Percentiles rank a stretch among this genome's conserved stretches.
These are phyloP conservation scores for Cyprinodon brontotheroides DNA, from an alignment of 2,113 vertebrate species.

Conservation along the genomic window DNA sequence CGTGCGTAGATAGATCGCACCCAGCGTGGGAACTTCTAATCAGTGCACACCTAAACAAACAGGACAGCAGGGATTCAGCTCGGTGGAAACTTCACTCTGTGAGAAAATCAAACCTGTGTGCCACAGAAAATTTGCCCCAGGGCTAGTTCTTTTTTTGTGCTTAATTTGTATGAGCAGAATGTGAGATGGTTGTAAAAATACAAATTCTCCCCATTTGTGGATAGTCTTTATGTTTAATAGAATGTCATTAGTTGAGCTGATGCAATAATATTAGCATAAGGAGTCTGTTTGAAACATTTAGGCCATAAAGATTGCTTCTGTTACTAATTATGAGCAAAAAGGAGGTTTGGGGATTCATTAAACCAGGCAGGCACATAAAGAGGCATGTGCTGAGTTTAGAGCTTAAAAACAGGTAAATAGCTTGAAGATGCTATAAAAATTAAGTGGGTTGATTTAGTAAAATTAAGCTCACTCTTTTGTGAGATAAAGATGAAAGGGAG, in stretches of 20 bases:
- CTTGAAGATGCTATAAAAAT: not conserved
- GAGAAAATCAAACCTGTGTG: conserved; percentile 81
- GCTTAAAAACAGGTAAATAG: not conserved
- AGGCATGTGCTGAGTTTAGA: not conserved
- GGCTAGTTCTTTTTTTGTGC: conserved; percentile 40
- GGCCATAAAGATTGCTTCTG: conserved; percentile 31
- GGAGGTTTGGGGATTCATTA: conserved; percentile 18
- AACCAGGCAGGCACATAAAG: conserved; percentile 5
- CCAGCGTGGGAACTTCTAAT: conserved; percentile 83
- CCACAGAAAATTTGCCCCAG: conserved; percentile 60
- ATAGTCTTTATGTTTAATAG: conserved; percentile 60
- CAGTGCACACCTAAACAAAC: conserved; percentile 84
- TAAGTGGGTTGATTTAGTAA: not conserved
- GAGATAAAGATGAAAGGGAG: not conserved
- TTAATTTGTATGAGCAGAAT: conserved; percentile 59
- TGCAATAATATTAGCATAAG: conserved; percentile 62
- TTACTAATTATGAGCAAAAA: conserved; percentile 34
- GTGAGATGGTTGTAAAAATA: conserved; percentile 56
- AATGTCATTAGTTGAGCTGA: conserved; percentile 51
- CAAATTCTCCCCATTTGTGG: conserved; percentile 36
- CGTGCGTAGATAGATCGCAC: conserved; percentile 66
- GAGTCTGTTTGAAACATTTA: conserved; percentile 29
- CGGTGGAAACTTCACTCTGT: conserved; percentile 78
- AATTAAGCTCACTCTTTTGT: not conserved
- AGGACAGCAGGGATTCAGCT: conserved; percentile 73